Conservation (phyloP, 2,797 vertebrate species). For the Denticeps clupeoides region DNA sequence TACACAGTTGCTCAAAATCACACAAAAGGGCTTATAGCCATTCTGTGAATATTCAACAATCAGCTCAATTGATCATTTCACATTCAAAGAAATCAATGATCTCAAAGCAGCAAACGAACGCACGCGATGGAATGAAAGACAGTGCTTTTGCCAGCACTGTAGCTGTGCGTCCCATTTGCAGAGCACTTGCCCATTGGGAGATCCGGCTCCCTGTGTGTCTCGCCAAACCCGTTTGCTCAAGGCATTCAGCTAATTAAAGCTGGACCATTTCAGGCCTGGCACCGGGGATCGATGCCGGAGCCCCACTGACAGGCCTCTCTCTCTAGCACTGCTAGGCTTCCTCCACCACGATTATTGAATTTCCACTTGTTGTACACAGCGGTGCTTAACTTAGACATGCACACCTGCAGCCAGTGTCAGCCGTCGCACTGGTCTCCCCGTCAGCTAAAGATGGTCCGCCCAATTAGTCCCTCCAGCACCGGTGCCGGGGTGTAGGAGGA, state of each 20-base stretch:
- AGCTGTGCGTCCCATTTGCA: background rate
- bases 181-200: constrained; percentile 9
- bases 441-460: constrained; percentile 11
- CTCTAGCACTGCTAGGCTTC: constrained; percentile 21
- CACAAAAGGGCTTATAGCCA: too few species aligned
- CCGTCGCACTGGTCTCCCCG: background rate
- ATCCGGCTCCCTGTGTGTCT: constrained; percentile 24
- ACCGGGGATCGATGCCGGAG: constrained; percentile 38
- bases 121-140: too few species aligned
- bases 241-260: constrained; percentile 54
- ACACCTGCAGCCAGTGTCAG: constrained; percentile 21
- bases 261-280: constrained; percentile 29
- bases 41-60: too few species aligned
- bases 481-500: background rate
- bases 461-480: constrained; percentile 10
- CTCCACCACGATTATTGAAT: constrained; percentile 39
- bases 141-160: background rate
- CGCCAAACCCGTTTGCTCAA: constrained; percentile 27
- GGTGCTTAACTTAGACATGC: constrained; percentile 35
- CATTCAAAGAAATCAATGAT: too few species aligned
- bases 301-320: constrained; percentile 28
- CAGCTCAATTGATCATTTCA: too few species aligned
- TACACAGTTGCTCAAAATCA: too few species aligned
- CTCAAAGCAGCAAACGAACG: too few species aligned
- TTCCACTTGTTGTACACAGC: constrained; percentile 42